A percentile compares a stretch with the other conserved stretches of the same genome.
These are phyloP conservation scores for Olivierus martensii DNA, from an alignment of 1,140 invertebrate species.

Conservation along the genomic window DNA sequence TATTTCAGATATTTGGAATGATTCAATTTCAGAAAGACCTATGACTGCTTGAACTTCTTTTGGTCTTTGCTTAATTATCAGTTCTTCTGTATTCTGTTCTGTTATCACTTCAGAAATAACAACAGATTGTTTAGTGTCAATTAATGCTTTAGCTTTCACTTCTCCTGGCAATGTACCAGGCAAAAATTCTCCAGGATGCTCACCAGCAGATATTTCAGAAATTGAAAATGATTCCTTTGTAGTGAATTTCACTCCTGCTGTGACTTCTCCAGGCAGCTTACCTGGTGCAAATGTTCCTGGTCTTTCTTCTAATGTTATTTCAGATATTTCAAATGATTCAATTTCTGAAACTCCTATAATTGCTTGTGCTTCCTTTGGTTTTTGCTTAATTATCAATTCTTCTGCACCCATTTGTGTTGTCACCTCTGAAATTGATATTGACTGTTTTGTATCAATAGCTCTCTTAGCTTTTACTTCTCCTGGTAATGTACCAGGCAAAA, in stretches of 20 bases:
- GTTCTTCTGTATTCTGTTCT: background rate
- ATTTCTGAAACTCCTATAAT: slow-evolving; percentile 8
- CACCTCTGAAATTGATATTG: slow-evolving; percentile 11
- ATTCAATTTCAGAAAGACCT: slow-evolving; percentile 5
- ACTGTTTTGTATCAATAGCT: background rate
- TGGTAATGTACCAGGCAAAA: background rate
- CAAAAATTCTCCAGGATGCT: slow-evolving; percentile 2
- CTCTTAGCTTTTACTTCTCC: slow-evolving; percentile 5
- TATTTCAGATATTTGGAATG: slow-evolving; percentile 6
- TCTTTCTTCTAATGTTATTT: slow-evolving; percentile 10
- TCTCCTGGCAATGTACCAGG: slow-evolving; percentile 13
- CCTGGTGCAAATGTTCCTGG: slow-evolving; percentile 13
- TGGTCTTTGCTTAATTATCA: slow-evolving; percentile 10
- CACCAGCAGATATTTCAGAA: background rate
- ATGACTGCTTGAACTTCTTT: slow-evolving; percentile 7
- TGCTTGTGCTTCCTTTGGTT: slow-evolving; percentile 10
- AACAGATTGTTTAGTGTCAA: slow-evolving; percentile 9
- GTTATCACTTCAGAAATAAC: slow-evolving; percentile 10
- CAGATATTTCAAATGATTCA: slow-evolving; percentile 14
- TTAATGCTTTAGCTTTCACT: slow-evolving; percentile 8
- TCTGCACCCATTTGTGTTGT: slow-evolving; percentile 2
- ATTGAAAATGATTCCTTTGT: background rate
- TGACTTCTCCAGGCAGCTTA: slow-evolving; percentile 13
- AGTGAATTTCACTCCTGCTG: slow-evolving; percentile 9
- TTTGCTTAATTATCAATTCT: slow-evolving; percentile 9